Percentiles rank a stretch among this genome's conserved stretches.
Conservation (phyloP, 1,140 invertebrate species). For the Homalodisca vitripennis region DNA sequence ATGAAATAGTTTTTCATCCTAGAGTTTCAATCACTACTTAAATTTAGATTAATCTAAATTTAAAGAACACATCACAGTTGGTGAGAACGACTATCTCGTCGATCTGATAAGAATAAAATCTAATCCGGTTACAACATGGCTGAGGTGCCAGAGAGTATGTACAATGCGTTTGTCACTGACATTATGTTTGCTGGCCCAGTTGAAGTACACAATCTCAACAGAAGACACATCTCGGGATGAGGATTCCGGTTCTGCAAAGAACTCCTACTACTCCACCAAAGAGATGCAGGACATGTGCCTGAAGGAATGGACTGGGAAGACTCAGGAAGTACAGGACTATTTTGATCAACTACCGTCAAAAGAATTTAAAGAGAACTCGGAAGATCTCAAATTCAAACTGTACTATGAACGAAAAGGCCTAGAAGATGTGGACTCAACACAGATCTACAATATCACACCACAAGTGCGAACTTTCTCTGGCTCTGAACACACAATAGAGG, state of each 20-base stretch:
- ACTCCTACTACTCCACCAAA: background rate
- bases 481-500: background rate
- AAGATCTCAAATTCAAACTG: background rate
- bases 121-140: no score
- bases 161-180: no score
- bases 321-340: background rate
- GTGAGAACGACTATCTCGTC: no score
- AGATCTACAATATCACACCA: background rate
- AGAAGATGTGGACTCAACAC: background rate
- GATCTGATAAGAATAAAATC: no score
- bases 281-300: background rate
- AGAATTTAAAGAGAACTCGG: constrained; percentile 3
- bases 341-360: constrained; percentile 3
- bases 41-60: no score
- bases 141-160: no score
- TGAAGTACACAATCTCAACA: no score
- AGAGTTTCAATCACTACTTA: no score
- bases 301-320: constrained; percentile 1
- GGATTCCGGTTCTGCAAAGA: background rate
- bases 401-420: background rate
- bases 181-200: no score
- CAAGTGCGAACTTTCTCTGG: background rate
- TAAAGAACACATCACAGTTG: no score
- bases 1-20: no score
- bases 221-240: no score